Evolutionary conservation across 2,113 vertebrate species (phyloP), one percentile per base, ranked within the genome.

Genomic region (Atherinomorus stipes): DNA sequence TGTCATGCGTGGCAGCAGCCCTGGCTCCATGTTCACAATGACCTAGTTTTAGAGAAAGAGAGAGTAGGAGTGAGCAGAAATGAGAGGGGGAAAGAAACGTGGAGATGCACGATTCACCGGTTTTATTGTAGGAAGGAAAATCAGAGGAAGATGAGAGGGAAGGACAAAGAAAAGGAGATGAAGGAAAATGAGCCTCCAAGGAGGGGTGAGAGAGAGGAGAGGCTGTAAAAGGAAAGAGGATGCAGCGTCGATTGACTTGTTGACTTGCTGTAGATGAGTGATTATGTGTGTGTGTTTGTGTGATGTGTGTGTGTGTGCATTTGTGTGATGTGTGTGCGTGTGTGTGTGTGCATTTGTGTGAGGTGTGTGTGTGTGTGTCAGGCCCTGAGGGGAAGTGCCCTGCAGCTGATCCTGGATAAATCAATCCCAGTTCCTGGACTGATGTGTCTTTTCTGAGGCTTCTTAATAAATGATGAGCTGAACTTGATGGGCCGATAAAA

Each of bases 11-110:
- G 81, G 87, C 63, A 85, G 86, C 84, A 91, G 78, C 76, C 71
- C 72, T 53, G 23, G 83, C 78, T 90, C 80, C 7, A 77, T 90
- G 83, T 74, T 90, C 91, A 89, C 86, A 90, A 78, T 95, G 94
- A 94, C 94, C 94, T 92, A 94, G 77, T 90, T 94, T 88, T 76
- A 84, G 84, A 70, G 2, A 79, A 81, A 74, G 58, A 71, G 44
- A 65, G 44, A 69, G 79, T 21, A 56, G 77, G 70, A 80, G 42
- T 71, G 13, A 37, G 47, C 51, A 76, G 64, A 16, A 75, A 56
- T 21, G 19, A 58, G 26, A 78, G 16, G 28, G 47, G 72, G 11
- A 11, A 12, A 10, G n/a, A 13, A 26, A 38, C 2, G 21, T 38
- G 56, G 57, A n/a, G 53, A 68, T 44, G 44, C 51, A 66, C 19